These are phyloP conservation scores for Girardinus metallicus DNA, from an alignment of 2,797 vertebrate genomes.

Conservation along the genomic window DNA sequence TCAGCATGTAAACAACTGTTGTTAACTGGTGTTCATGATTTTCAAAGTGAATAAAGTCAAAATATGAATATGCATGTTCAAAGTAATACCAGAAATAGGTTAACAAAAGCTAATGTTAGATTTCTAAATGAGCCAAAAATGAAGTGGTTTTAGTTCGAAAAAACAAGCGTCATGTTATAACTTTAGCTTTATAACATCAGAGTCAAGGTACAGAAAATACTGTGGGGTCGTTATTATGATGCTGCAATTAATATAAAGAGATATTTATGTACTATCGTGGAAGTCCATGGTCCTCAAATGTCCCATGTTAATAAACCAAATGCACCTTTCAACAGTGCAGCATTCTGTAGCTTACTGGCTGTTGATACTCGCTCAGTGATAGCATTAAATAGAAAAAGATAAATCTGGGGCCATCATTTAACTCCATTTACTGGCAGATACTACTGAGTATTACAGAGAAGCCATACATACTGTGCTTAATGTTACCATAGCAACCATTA, in stretches of 20 bases:
- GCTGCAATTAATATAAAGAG: not conserved
- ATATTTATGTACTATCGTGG: not conserved
- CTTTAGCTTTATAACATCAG: not conserved
- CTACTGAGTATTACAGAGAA: not conserved
- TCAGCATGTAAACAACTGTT: not conserved
- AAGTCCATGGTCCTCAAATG: not conserved
- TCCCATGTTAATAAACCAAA: not conserved
- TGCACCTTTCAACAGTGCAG: not conserved
- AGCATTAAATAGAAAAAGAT: not conserved
- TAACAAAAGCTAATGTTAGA: not conserved
- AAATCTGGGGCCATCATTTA: not conserved
- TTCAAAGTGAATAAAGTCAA: not conserved
- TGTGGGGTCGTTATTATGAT: not conserved
- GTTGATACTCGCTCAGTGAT: not conserved
- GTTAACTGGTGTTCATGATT: not conserved
- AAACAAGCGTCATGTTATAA: not conserved
- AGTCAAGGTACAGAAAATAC: not conserved
- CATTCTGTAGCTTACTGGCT: not conserved
- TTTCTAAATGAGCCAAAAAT: not conserved
- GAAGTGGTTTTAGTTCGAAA: not conserved
- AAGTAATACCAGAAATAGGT: not conserved
- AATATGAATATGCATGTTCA: not conserved
- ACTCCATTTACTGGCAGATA: not conserved
- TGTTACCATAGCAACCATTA: conserved; percentile 1
- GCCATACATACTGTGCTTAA: not conserved